Evolutionary conservation across 2,888 invertebrate species (phyloP), one percentile per base, ranked within the genome.

Genomic region (Synanthedon vespiformis): DNA sequence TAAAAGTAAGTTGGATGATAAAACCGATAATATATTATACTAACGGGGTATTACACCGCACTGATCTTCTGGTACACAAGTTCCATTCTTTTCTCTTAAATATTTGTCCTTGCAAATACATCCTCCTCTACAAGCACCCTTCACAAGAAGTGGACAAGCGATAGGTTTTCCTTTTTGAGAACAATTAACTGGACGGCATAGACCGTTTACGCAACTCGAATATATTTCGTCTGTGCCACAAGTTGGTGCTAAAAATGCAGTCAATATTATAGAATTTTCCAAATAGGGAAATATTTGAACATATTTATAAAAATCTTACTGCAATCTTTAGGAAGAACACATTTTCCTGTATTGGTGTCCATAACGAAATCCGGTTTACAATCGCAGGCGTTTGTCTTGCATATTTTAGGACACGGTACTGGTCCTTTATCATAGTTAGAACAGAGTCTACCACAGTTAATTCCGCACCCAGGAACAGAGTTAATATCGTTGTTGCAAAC

Each of bases 31-130:
- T 34, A 2, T 34, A 10, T 34, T 8, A 34, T 34, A 10, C 34
- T 34, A 34, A 34, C 34, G 34, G 8, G 34, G 34, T 34, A 34
- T 10, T 34, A 34, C 34, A 34, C 40, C 50, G 52, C 75, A 75
- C 51, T 67, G 41, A 6, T 64, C 48, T 54, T 57, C 50, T 3
- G 63, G 68, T 5, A 75, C 57, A 47, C 74, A 75, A 4, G 53
- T 57, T 3, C 73, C 74, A 22, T 72, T 63, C 0, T 55, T 12
- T 2, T 56, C 57, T 55, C 70, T 59, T 48, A 73, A 58, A 49
- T 64, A 73, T 1, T 59, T 63, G 3, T 64, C 56, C 54, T 59
- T 57, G 51, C 75, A 76, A 4, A 67, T 22, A 49, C 75, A 76
- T 1, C 74, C 74, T n/a, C 62, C 60, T 12, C 56, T 61, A 48